Conservation (phyloP, 2,888 invertebrate species). For the Trachelus troglodyta region DNA sequence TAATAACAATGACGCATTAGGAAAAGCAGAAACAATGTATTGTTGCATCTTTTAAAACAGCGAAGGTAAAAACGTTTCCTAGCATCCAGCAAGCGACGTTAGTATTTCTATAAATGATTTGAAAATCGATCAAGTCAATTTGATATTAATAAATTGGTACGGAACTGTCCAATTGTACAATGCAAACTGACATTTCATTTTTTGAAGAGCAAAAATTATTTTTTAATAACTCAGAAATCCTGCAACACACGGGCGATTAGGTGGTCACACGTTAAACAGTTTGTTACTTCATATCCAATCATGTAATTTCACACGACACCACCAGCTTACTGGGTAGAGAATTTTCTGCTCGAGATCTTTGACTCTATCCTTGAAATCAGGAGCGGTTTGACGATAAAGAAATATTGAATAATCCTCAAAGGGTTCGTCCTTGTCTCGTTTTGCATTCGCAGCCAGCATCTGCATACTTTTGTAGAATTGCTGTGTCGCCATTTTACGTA, state of each 20-base stretch:
- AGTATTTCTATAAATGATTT: not conserved
- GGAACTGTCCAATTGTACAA: not conserved
- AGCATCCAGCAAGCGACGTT: not conserved
- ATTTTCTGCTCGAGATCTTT: slow-evolving; percentile 83
- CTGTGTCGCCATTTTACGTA: slow-evolving; percentile 81
- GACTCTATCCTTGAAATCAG: slow-evolving; percentile 86
- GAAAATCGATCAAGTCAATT: not conserved
- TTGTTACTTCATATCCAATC: not conserved
- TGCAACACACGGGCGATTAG: not conserved
- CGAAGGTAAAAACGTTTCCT: not conserved
- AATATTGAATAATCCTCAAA: slow-evolving; percentile 88
- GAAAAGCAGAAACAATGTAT: not conserved
- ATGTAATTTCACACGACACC: slow-evolving; percentile 11
- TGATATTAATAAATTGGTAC: not conserved
- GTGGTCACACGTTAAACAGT: not conserved
- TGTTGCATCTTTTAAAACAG: not conserved
- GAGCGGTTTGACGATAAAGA: slow-evolving; percentile 86
- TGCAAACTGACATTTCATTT: not conserved
- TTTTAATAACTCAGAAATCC: not conserved
- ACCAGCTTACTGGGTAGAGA: slow-evolving; percentile 76
- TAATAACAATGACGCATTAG: not conserved
- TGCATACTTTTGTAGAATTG: slow-evolving; percentile 88
- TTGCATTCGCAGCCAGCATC: slow-evolving; percentile 84
- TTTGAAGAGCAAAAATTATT: not conserved
- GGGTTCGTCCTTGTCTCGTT: slow-evolving; percentile 73